Evolutionary conservation across 2,113 vertebrate genomes (phyloP).

Genomic region (Porphyrio hochstetteri): DNA sequence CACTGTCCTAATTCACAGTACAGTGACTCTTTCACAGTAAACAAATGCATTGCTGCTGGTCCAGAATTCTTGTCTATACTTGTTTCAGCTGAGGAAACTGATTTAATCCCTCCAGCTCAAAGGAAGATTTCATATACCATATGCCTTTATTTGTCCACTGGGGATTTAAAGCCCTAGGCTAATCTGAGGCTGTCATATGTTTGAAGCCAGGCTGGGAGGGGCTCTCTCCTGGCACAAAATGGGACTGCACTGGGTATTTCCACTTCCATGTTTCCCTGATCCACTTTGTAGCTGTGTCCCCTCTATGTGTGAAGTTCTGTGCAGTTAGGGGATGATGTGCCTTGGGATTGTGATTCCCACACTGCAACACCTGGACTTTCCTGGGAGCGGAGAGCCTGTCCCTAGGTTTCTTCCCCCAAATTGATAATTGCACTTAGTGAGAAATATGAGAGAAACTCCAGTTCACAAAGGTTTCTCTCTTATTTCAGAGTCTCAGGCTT

Average conservation of each 20-base stretch:
- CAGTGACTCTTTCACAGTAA: neutral
- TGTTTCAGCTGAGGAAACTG: neutral
- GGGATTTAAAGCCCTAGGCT: slow-evolving; percentile 12
- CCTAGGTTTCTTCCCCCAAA: neutral
- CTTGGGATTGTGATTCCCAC: neutral
- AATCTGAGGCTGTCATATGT: neutral
- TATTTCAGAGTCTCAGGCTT: neutral
- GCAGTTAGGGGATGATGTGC: neutral
- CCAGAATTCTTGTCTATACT: neutral
- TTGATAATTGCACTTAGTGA: neutral
- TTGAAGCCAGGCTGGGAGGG: neutral
- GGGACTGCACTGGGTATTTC: neutral
- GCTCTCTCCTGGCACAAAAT: neutral
- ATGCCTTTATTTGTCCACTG: slow-evolving; percentile 19
- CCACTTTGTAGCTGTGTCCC: neutral
- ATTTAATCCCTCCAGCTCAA: slow-evolving; percentile 1
- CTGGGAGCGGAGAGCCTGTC: neutral
- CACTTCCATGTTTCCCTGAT: neutral
- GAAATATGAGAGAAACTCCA: neutral
- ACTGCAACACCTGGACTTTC: neutral
- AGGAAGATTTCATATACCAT: slow-evolving; percentile 38
- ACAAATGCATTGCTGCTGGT: neutral
- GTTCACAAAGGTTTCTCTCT: neutral
- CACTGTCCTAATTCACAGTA: neutral
- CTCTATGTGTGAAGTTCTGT: neutral